Base-by-base conservation (phyloP, 2,797 vertebrate species). In the Arvicola amphibius region DNA sequence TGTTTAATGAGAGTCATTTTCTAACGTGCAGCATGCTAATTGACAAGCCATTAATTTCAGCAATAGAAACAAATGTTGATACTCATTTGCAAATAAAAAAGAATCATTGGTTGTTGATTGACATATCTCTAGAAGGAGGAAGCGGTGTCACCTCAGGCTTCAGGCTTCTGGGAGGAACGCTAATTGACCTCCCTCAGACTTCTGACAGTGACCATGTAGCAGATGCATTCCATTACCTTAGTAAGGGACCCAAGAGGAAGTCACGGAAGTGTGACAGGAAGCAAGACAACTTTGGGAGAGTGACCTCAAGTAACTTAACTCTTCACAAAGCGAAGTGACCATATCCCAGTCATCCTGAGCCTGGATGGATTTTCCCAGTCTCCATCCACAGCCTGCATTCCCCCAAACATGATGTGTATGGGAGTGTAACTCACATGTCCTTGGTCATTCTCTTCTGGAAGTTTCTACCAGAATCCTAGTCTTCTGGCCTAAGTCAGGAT, bases 1-100 rank as follows among this genome's bases (percentile, higher is more conserved):
- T 53, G 84, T 91, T 87, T 88, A 78, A 94, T 79, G 92, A 94
- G 77, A 94, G 53, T 84, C 92, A 76, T 92, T 96, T 96, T 94
- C 80, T 78, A 92, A 74, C 46, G 56, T 1, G 27, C 37, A 65
- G 53, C 86, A 59, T 79, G 87, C 67, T 90, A 92, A 79, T 78
- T n/a, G 91, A 65, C 67, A 86, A 87, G 79, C 32, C 73, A 67
- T 88, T 90, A 53, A 76, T 95, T 97, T 92, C 61, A 37, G 32
- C 78, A 86, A 90, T 76, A 91, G 89, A 90, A 86, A 79, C 59
- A 94, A 90, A 87, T 32, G 77, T 40, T 90, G 69, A 79, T 65
- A 69, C 43, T 92, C 85, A 80, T 71, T 67, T 78, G 83, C 23
- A 59, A 56, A 40, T 77, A 80, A 80, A 95, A 73, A 77, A 94